phyloP scores from a whole-genome alignment of 1,140 invertebrate genomes.

The Colletes gigas region DNA sequence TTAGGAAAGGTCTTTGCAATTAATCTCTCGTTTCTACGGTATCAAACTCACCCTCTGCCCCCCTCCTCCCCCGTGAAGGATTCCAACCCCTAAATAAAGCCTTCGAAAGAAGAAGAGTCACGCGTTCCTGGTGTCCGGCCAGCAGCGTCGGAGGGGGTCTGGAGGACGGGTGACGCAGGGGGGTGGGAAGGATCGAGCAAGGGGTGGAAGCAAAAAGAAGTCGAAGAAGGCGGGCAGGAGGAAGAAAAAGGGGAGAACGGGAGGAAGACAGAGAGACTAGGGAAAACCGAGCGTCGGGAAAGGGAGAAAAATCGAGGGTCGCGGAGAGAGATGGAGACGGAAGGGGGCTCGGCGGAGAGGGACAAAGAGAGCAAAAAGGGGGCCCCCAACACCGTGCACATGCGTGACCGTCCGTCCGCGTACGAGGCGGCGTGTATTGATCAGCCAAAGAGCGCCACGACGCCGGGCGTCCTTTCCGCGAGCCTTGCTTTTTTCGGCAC shows the following conservation, averaged over 20 bases:
- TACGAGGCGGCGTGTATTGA: slow-evolving; percentile 80
- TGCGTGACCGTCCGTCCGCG: slow-evolving; percentile 81
- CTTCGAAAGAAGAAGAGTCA: slow-evolving; percentile 46
- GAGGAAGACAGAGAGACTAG: slow-evolving; percentile 36
- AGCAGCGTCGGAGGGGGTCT: slow-evolving; percentile 25
- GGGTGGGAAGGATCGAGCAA: slow-evolving; percentile 20
- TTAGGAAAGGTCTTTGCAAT: too few relatives aligned
- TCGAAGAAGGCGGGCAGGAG: slow-evolving; percentile 25
- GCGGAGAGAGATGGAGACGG: slow-evolving; percentile 7
- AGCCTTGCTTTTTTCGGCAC: slow-evolving; percentile 81
- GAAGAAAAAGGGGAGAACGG: slow-evolving; percentile 42
- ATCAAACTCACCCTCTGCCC: neutral
- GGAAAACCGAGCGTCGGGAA: slow-evolving; percentile 39
- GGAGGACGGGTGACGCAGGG: slow-evolving; percentile 24
- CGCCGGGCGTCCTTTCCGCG: slow-evolving; percentile 81
- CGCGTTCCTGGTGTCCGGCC: slow-evolving; percentile 24
- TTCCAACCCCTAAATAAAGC: slow-evolving; percentile 2
- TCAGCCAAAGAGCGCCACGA: slow-evolving; percentile 81
- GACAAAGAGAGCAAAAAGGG: slow-evolving; percentile 48
- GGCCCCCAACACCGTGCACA: slow-evolving; percentile 76
- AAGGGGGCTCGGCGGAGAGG: slow-evolving; percentile 23
- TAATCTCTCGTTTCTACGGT: neutral
- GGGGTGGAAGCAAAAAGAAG: slow-evolving; percentile 36
- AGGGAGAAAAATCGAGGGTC: slow-evolving; percentile 42
- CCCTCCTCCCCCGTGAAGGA: neutral